These are phyloP conservation scores for Neelides sp. DNA, from an alignment of 1,140 invertebrate species.

Conservation along the genomic window DNA sequence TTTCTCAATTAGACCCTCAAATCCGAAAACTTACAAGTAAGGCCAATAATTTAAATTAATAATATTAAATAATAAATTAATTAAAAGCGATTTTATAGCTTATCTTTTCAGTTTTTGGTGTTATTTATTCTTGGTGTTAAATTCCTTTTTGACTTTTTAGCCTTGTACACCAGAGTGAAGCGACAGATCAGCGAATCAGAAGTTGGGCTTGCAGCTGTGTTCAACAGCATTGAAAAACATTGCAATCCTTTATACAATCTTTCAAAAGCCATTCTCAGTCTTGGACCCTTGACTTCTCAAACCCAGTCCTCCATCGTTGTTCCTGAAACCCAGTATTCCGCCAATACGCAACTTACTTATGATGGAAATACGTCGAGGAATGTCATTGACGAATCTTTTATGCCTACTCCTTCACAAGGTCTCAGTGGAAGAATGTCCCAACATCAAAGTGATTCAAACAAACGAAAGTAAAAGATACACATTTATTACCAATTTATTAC, in stretches of 20 bases:
- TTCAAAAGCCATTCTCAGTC: background rate
- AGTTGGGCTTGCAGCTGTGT: constrained; percentile 50
- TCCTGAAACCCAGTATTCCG: background rate
- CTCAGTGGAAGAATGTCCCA: no score
- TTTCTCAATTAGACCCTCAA: no score
- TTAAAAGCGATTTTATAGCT: no score
- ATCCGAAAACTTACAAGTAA: no score
- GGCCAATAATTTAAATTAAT: no score
- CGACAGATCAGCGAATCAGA: constrained; percentile 51
- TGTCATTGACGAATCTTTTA: constrained; percentile 5
- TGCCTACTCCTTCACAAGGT: background rate
- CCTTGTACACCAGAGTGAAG: constrained; percentile 39
- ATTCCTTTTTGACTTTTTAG: constrained; percentile 16
- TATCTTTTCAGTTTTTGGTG: no score
- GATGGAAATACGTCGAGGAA: background rate
- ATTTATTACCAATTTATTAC: no score
- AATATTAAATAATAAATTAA: no score
- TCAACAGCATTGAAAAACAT: constrained; percentile 47
- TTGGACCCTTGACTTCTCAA: background rate
- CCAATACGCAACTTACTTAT: background rate
- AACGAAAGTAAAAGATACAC: no score
- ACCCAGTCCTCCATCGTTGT: constrained; percentile 1
- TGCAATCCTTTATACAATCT: constrained; percentile 49
- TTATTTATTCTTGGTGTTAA: no score
- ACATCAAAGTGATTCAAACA: no score